Percentiles rank a stretch among this genome's conserved stretches.
Evolutionary conservation across 2,888 invertebrate species (phyloP).

Genomic region (Terebella lapidaria): DNA sequence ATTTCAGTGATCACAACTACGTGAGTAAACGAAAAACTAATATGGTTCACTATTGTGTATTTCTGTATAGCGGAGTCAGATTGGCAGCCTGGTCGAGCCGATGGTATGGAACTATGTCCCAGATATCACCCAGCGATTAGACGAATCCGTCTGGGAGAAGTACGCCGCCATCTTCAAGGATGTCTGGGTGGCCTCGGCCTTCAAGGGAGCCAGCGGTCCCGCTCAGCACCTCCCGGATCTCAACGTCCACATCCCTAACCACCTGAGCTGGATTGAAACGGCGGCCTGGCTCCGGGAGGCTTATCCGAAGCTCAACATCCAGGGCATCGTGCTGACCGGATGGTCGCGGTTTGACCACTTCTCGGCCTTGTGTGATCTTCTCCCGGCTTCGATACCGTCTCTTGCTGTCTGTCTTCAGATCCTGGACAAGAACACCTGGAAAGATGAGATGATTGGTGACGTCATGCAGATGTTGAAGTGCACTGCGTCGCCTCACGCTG

Average conservation of each 20-base stretch:
- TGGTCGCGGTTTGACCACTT: background rate
- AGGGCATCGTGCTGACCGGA: background rate
- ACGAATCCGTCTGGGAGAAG: background rate
- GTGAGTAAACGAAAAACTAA: background rate
- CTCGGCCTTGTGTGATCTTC: background rate
- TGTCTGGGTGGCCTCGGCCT: background rate
- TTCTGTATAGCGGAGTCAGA: background rate
- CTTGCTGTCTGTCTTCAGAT: background rate
- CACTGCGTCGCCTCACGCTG: too few relatives aligned
- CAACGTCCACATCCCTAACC: background rate
- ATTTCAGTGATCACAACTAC: background rate
- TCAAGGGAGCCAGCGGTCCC: background rate
- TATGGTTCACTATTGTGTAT: background rate
- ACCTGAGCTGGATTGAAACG: background rate
- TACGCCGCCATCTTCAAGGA: background rate
- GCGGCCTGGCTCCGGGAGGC: background rate
- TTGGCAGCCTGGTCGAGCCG: background rate
- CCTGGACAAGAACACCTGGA: background rate
- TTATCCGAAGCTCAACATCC: background rate
- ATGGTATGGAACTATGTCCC: background rate
- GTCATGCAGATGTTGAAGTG: background rate
- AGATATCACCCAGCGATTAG: background rate
- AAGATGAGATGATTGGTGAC: background rate
- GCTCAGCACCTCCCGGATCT: background rate
- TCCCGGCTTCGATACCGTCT: background rate